These are phyloP conservation scores for Conchocele bisecta DNA, from an alignment of 2,888 invertebrate genomes.

Conservation along the genomic window DNA sequence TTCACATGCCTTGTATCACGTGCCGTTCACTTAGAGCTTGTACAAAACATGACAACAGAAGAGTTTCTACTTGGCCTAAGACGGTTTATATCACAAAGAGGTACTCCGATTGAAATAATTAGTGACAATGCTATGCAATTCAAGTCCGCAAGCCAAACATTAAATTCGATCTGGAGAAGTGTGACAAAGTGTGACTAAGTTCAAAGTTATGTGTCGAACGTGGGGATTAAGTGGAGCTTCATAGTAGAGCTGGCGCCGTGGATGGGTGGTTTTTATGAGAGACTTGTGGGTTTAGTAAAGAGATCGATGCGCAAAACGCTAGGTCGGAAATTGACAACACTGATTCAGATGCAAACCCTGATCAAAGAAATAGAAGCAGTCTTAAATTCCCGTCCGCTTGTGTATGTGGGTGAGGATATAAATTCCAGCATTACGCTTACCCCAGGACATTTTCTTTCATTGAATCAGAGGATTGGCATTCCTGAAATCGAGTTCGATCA, in stretches of 20 bases:
- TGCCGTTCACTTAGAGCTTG: conserved; percentile 35
- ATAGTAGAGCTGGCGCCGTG: conserved; percentile 23
- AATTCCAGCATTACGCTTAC: conserved; percentile 17
- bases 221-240: conserved; percentile 1
- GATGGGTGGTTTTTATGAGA: conserved; percentile 22
- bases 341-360: conserved; percentile 11
- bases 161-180: conserved; percentile 14
- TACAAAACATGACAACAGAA: conserved; percentile 33
- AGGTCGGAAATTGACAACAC: not conserved
- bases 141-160: conserved; percentile 7
- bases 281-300: conserved; percentile 14
- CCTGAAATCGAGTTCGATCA: conserved; percentile 16
- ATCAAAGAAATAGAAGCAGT: conserved; percentile 19
- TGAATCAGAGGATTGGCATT: conserved; percentile 24
- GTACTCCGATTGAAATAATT: conserved; percentile 13
- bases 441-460: conserved; percentile 22
- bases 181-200: conserved; percentile 9
- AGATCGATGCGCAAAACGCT: conserved; percentile 10
- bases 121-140: conserved; percentile 37
- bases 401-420: conserved; percentile 32
- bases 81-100: conserved; percentile 25
- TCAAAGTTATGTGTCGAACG: conserved; percentile 7
- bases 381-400: conserved; percentile 15
- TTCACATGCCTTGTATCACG: conserved; percentile 39
- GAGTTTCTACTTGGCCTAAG: conserved; percentile 30